Conservation (phyloP, 1,140 invertebrate genomes). For the Limonius californicus region DNA sequence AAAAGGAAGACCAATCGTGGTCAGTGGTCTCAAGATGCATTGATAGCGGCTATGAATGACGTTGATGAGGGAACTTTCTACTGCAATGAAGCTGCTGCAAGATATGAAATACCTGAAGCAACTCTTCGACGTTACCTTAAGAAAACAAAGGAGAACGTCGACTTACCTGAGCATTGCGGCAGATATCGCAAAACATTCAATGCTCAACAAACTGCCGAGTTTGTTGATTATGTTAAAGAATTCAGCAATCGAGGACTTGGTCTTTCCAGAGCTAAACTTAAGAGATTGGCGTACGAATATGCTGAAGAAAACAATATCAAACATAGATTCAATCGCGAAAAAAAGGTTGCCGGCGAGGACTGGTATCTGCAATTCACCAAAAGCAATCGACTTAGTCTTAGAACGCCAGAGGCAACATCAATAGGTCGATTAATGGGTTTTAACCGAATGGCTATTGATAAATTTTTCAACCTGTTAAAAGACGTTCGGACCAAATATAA, state of each 20-base stretch:
- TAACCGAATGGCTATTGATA: background rate
- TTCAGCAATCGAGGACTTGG: too few species aligned
- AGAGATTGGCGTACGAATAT: conserved; percentile 35
- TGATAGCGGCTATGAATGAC: background rate
- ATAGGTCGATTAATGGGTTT: background rate
- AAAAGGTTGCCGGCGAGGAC: conserved; percentile 28
- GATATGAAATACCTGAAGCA: background rate
- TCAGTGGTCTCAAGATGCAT: background rate
- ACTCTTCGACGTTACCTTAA: background rate
- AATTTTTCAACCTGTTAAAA: background rate
- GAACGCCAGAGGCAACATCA: conserved; percentile 1
- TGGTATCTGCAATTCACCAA: conserved; percentile 20
- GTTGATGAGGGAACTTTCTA: background rate
- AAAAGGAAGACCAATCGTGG: background rate
- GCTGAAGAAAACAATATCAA: too few species aligned
- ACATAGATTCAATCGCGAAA: conserved; percentile 20
- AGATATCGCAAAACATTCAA: background rate
- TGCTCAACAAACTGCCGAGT: background rate
- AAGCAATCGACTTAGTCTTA: background rate
- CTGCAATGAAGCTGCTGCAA: background rate
- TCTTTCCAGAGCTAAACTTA: conserved; percentile 25
- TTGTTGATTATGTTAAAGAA: conserved; percentile 6
- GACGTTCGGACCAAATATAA: background rate
- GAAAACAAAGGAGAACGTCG: background rate
- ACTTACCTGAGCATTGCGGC: background rate